A percentile compares a stretch with the other conserved stretches of the same genome.
Evolutionary conservation across 2,888 invertebrate genomes (phyloP).

Genomic region (Abrostola tripartita): DNA sequence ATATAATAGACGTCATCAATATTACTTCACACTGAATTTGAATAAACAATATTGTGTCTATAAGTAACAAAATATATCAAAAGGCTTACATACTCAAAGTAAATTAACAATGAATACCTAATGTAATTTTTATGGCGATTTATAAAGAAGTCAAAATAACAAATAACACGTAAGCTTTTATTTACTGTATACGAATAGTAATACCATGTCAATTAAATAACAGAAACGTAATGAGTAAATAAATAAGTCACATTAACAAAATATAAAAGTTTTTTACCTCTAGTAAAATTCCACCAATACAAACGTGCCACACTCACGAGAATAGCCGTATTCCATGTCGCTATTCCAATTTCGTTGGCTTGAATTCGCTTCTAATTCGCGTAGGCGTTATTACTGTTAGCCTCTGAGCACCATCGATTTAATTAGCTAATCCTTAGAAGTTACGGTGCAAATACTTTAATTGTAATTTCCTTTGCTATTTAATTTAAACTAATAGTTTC

Average conservation of each 20-base stretch:
- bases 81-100: neutral
- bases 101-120: neutral
- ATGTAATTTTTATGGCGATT: too few relatives aligned
- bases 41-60: neutral
- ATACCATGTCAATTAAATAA: too few relatives aligned
- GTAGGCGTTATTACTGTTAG: conserved; percentile 52
- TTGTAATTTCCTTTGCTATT: conserved; percentile 38
- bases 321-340: conserved; percentile 32
- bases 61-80: neutral
- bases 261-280: neutral
- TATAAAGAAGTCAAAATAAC: too few relatives aligned
- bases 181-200: too few relatives aligned
- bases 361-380: conserved; percentile 46
- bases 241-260: neutral
- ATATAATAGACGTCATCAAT: neutral
- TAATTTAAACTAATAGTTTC: conserved; percentile 52
- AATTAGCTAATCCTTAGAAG: conserved; percentile 53
- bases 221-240: too few relatives aligned
- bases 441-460: conserved; percentile 50
- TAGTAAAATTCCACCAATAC: neutral
- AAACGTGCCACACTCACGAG: conserved; percentile 12
- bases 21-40: neutral
- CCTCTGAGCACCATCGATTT: conserved; percentile 54
- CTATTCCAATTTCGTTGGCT: conserved; percentile 45
- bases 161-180: too few relatives aligned